Conservation (phyloP, 2,797 vertebrate species). For the Cyclura pinguis region DNA sequence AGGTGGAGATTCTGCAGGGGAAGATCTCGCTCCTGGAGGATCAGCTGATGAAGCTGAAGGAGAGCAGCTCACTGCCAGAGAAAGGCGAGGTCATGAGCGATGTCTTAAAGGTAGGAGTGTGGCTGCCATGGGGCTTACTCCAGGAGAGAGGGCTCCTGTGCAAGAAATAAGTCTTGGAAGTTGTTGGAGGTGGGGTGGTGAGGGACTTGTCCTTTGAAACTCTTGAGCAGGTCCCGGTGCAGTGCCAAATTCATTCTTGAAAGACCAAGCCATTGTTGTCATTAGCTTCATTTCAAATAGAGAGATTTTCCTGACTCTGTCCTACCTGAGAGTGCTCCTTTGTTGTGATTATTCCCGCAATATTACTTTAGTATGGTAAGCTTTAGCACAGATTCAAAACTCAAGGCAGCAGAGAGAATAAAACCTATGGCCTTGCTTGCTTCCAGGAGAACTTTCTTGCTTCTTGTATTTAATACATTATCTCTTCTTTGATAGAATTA, state of each 20-base stretch:
- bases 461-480: too few species aligned
- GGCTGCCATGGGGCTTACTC: rapidly evolving
- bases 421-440: background rate
- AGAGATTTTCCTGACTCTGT: background rate
- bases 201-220: rapidly evolving
- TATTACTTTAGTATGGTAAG: background rate
- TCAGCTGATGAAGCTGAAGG: slow-evolving; percentile 78
- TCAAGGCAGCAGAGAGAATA: background rate
- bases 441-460: background rate
- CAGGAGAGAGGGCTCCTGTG: too few species aligned
- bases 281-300: background rate
- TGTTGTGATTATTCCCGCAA: too few species aligned
- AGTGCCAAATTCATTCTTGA: background rate
- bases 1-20: slow-evolving; percentile 90
- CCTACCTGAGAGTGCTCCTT: background rate
- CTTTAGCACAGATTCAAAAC: background rate
- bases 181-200: too few species aligned
- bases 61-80: slow-evolving; percentile 75
- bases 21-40: slow-evolving; percentile 92
- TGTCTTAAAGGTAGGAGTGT: slow-evolving; percentile 85
- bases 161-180: background rate
- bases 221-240: rapidly evolving
- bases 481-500: too few species aligned
- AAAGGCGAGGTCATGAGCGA: slow-evolving; percentile 93
- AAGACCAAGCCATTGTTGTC: background rate